Base-by-base conservation (phyloP, 2,797 vertebrate genomes). In the Crax fasciolata region DNA sequence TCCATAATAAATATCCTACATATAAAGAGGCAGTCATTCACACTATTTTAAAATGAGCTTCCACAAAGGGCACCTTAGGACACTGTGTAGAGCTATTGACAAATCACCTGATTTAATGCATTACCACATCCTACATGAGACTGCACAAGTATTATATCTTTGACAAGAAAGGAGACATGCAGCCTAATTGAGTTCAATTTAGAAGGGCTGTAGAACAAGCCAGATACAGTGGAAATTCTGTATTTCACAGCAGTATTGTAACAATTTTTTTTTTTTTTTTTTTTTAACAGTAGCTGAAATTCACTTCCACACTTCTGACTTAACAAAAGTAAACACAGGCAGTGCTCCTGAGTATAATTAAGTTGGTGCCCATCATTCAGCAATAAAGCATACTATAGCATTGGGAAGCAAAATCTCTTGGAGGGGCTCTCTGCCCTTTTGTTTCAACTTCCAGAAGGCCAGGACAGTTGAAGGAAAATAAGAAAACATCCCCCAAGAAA, bases 271-370 rank as follows among this genome's bases (percentile, higher is more conserved):
- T 55, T 35, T 35, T 35, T 35, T 7, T 55, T 83, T 93, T 94
- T 78, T 93, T 95, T 94, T 81, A 95, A 68, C 79, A 66, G 62
- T 68, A 66, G 75, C 73, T 94, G 84, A 90, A 96, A 89, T 48
- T 96, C 85, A 87, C 95, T 94, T 95, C 92, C 84, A 96, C 43
- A 71, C 66, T 92, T 94, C 58, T 72, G 76, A 65, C 28, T 93
- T 87, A 68, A 93, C 92, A 94, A 95, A 93, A 84, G 90, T 77
- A 87, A 92, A 89, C 66, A 59, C 65, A 75, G 84, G 43, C 93
- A 62, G 23, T 70, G 55, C 70, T 94, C 70, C 84, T 49, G 87
- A 92, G 62, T 65, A 75, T 87, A 96, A 96, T 89, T 92, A 92
- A 93, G 87, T 84, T 83, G 84, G 82, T 83, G 92, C 92, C 96